Conservation (phyloP, 2,888 invertebrate genomes). For the Gordius sp. region DNA sequence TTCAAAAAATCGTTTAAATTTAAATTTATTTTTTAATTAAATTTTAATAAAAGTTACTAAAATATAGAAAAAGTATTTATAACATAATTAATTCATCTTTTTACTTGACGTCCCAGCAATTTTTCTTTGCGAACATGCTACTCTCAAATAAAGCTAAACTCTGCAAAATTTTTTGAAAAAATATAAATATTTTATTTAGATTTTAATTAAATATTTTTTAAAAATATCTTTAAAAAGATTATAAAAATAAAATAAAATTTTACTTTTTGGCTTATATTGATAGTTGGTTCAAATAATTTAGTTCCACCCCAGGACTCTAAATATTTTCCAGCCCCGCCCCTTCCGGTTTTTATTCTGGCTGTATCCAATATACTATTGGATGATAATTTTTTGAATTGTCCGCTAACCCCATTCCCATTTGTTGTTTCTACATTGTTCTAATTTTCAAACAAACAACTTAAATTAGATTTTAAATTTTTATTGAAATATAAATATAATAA, state of each 20-base stretch:
- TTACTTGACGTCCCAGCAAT: constrained; percentile 52
- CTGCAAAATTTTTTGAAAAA: constrained; percentile 34
- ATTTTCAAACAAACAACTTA: too few relatives aligned
- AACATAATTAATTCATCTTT: too few relatives aligned
- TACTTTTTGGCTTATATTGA: constrained; percentile 9
- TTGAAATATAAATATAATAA: too few relatives aligned
- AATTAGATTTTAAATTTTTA: too few relatives aligned
- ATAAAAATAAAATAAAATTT: too few relatives aligned
- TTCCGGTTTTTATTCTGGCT: constrained; percentile 11
- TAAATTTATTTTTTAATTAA: too few relatives aligned
- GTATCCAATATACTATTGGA: background rate
- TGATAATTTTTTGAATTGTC: too few relatives aligned
- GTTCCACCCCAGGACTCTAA: constrained; percentile 11
- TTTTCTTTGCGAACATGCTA: constrained; percentile 53
- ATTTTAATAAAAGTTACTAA: too few relatives aligned
- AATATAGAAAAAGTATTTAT: too few relatives aligned
- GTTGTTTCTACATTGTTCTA: too few relatives aligned
- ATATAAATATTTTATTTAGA: constrained; percentile 12
- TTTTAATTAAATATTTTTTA: background rate
- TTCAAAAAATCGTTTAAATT: too few relatives aligned
- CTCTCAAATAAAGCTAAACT: constrained; percentile 87
- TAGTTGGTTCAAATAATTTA: constrained; percentile 17
- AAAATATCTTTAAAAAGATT: background rate
- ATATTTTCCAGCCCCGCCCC: constrained; percentile 10
- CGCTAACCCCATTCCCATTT: too few relatives aligned